Evolutionary conservation across 1,140 invertebrate species (phyloP), one percentile per base, ranked within the genome.

Genomic region (Eulimnadia texana): DNA sequence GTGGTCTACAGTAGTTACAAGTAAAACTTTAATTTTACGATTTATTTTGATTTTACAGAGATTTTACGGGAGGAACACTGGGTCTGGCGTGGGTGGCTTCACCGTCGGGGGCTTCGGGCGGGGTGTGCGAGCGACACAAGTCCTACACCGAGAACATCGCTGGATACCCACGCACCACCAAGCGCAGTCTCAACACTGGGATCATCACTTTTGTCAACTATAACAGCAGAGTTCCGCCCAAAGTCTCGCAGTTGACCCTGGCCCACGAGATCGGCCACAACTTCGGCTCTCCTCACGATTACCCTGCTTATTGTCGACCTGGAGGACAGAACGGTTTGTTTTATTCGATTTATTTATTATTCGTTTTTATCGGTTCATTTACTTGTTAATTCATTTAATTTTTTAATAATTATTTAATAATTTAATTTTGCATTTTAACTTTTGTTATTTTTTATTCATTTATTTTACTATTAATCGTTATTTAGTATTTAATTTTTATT

Each of bases 151-250:
- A 95, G 75, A 96, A 92, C 0, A 83, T 93, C 24, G 87, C 85
- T 22, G 92, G 93, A 11, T 84, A 90, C 77, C 92, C 94, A 74
- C 86, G 94, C 71, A 90, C 90, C 64, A 92, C 90, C 6, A 93
- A 91, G 72, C 79, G 91, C 57, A 96, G 92, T 42, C 78, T 99
- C 0, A 99, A 99, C 76, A 99, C 96, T 0, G 97, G 97, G 49
- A 98, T 99, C 65, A 96, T 99, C 49, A 99, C 97, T 1, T 93
- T 99, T 72, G 90, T 99, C 13, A 99, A 99, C 77, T 99, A 99
- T 76, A 96, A 97, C 69, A 93, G 88, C 70, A 77, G 92, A 53
- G 95, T 99, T 20, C 94, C 88, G 61, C 91, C 89, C 0, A 94
- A 94, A 75, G 96, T 99, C 19, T 98, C 93, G 3, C 94, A 98